phyloP scores from a whole-genome alignment of 1,140 invertebrate species.

The Polypedilum pembai region DNA sequence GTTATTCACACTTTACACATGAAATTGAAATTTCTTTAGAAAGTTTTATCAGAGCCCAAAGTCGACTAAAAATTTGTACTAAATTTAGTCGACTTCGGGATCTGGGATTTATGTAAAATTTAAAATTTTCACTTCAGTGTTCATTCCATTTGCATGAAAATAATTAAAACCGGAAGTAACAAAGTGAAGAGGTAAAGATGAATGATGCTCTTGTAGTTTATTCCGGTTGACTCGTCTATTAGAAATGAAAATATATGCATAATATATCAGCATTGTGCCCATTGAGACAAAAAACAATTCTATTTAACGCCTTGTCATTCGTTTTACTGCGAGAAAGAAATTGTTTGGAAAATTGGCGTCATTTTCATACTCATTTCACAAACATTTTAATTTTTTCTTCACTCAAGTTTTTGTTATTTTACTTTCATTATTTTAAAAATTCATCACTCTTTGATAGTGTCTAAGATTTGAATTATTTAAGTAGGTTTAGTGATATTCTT shows the following conservation, averaged over 20 bases:
- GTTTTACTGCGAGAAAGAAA: background rate
- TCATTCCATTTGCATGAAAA: background rate
- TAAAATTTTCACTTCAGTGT: background rate
- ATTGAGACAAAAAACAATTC: background rate
- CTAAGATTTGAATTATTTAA: background rate
- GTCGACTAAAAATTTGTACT: no score
- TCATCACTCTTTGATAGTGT: background rate
- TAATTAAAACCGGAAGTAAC: background rate
- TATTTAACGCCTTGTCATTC: background rate
- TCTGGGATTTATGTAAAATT: no score
- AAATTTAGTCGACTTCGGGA: no score
- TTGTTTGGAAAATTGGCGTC: background rate
- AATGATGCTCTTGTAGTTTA: background rate
- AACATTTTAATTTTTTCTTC: no score
- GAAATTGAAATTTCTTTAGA: no score
- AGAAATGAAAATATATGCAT: background rate
- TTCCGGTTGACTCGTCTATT: background rate
- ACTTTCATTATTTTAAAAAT: background rate
- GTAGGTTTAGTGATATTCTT: no score
- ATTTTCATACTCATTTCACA: background rate
- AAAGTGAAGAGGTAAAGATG: background rate
- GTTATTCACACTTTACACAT: no score
- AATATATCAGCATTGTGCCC: background rate
- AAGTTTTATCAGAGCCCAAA: no score
- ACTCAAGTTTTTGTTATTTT: no score